Evolutionary conservation across 2,797 vertebrate species (phyloP), one percentile per base, ranked within the genome.

Genomic region (Corythornis leucogaster): DNA sequence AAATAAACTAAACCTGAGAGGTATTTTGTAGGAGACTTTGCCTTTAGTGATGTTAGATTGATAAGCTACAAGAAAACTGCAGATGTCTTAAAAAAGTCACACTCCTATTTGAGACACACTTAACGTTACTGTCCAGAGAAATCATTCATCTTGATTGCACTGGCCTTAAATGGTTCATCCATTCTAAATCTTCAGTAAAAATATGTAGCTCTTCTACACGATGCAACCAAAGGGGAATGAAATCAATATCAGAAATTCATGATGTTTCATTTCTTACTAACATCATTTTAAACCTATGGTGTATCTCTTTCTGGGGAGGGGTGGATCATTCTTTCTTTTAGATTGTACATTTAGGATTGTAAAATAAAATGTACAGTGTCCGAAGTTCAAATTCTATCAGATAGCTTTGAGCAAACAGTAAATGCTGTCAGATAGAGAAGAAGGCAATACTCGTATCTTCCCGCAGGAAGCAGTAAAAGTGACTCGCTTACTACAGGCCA

Each of bases 141-240:
- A 61, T 88, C n/a, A 82, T 85, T 96, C 53, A 94, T 22, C 79
- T 90, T 92, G 67, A 87, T 94, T 81, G 64, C 26, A 28, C 25
- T 73, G 35, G 22, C 11, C 25, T 92, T 94, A 88, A 90, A 89
- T 24, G 20, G 57, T 71, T 75, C 33, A 55, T 89, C 82, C 92
- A 31, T 73, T 89, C 55, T 96, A 93, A 95, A 92, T 93, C 61
- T 91, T 91, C n/a, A 46, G 74, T 64, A 91, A 68, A 89, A 81
- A 30, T 73, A 64, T 55, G 48, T 22, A 71, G 3, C 3, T 38
- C 43, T 95, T 81, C 73, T 57, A 67, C 45, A 92, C 13, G 54
- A 88, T 73, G 24, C 13, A 54, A 12, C 42, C 58, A 53, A 85
- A 91, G 16, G 50, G 20, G 50, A 80, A 80, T 86, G 82, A 64